Evolutionary conservation across 2,113 vertebrate species (phyloP), one percentile per base, ranked within the genome.

Genomic region (Ariopsis seemanni): DNA sequence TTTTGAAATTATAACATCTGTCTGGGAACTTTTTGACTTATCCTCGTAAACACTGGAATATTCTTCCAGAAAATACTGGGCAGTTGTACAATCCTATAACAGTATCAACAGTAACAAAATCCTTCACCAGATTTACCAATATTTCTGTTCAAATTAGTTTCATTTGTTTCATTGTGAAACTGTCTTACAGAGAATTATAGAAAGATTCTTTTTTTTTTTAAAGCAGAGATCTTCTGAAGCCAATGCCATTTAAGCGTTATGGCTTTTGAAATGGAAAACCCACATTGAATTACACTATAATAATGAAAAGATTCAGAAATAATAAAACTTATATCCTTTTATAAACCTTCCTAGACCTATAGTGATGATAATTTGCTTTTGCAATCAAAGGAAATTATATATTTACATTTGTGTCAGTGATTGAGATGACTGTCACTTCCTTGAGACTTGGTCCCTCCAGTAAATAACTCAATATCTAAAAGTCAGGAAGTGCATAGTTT

Each of bases 381-480:
- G 20, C 30, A 75, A 75, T 75, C 20, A 50, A 75, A 48, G 71
- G 30, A 74, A 75, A 50, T 42, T 4, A 48, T 9, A 50, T 50
- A 11, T 75, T 75, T 22, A 25, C 18, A 72, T 22, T 22, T 72
- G 50, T 50, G 34, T 74, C 34, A 48, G 3, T 50, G 15, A 71
- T 17, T 34, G 65, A 30, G 11, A 69, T 18, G 67, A 15, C 34
- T 34, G 9, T 77, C 50, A 53, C 60, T 62, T 48, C 34, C 62
- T 11, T n/a, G 34, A 34, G 62, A 50, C 18, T 48, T 53, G 8
- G n/a, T 72, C 30, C 50, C 71, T 77, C 80, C 65, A 42, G 17
- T 63, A 30, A 86, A 86, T 58, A 50, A 25, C 18, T 55, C 48
- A 60, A 85, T 57, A 48, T 30, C 3, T 79, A 25, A 79, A 79